Evolutionary conservation across 2,888 invertebrate species (phyloP).

Genomic region (Agrochola lychnidis): DNA sequence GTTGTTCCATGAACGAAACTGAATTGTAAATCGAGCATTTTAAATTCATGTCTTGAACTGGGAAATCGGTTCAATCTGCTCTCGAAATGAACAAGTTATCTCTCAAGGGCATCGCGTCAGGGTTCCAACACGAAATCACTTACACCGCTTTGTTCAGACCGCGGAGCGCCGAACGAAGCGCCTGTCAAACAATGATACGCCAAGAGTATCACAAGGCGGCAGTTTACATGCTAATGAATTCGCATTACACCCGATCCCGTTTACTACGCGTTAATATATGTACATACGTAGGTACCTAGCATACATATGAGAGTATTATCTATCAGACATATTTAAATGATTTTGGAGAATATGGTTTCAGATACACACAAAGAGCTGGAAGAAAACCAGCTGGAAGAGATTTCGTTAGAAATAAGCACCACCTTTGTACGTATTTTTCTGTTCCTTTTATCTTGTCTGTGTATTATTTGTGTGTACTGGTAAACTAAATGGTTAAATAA

Average conservation of each 20-base stretch:
- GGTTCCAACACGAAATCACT: slow-evolving; percentile 77
- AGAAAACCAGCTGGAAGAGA: too few species aligned
- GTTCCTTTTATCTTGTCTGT: too few species aligned
- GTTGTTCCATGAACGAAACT: slow-evolving; percentile 67
- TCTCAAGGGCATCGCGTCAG: slow-evolving; percentile 74
- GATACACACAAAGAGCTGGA: neutral
- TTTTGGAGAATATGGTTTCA: neutral
- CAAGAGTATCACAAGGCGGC: slow-evolving; percentile 53
- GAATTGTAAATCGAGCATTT: slow-evolving; percentile 76
- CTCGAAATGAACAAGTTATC: slow-evolving; percentile 76
- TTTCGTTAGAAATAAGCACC: too few species aligned
- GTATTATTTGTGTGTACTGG: too few species aligned
- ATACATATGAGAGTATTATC: neutral
- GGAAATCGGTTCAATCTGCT: slow-evolving; percentile 74
- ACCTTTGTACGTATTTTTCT: too few species aligned
- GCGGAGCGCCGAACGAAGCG: slow-evolving; percentile 40
- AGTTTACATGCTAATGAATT: slow-evolving; percentile 64
- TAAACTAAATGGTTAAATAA: too few species aligned
- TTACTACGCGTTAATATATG: slow-evolving; percentile 36
- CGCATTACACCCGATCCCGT: slow-evolving; percentile 45
- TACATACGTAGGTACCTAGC: slow-evolving; percentile 1
- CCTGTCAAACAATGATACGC: slow-evolving; percentile 65
- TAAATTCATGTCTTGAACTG: slow-evolving; percentile 78
- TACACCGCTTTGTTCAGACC: slow-evolving; percentile 69
- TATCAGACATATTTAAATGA: slow-evolving; percentile 7